Evolutionary conservation across 2,888 invertebrate species (phyloP), one percentile per base, ranked within the genome.

Genomic region (Linyphia triangularis): DNA sequence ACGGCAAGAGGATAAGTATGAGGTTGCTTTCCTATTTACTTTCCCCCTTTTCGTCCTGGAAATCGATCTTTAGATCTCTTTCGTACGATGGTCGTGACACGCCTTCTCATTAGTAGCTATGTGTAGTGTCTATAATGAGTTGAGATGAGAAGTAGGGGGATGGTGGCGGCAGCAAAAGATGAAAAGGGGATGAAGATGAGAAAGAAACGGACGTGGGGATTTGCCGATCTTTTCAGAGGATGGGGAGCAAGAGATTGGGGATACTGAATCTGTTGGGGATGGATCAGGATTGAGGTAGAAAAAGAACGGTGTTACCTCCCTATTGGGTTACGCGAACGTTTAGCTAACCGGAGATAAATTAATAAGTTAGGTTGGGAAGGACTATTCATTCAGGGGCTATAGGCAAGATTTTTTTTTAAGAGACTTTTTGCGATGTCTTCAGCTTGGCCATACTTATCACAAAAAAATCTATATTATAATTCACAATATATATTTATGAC

Each of bases 111-210:
- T 88, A 88, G 88, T 88, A 82, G 69, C 88, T 77, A 77, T 88
- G 81, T 88, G 88, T 82, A 88, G 88, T 88, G 88, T 88, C 88
- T 83, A 88, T 83, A 88, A 88, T 83, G 88, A 88, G 88, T 77
- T 69, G 24, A 69, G 88, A 43, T n/a, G 59, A 40, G 72, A 28
- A 37, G 24, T 51, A 37, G 33, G 63, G 33, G 33, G 19, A 24
- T 40, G 43, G 19, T 7, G 13, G 19, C 2, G 28, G 33, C 3
- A 37, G 30, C 19, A 67, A n/a, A 67, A 10, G 51, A 51, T 26
- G 19, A 26, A 13, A 22, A 43, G 30, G 24, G 65, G 59, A 37
- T 40, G 57, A 33, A 43, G 82, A 19, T 33, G 61, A 65, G 63
- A 65, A 73, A 40, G 82, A 73, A 83, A 73, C 63, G 72, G 73